Conservation (phyloP, 2,113 vertebrate genomes). For the Noctilio leporinus region DNA sequence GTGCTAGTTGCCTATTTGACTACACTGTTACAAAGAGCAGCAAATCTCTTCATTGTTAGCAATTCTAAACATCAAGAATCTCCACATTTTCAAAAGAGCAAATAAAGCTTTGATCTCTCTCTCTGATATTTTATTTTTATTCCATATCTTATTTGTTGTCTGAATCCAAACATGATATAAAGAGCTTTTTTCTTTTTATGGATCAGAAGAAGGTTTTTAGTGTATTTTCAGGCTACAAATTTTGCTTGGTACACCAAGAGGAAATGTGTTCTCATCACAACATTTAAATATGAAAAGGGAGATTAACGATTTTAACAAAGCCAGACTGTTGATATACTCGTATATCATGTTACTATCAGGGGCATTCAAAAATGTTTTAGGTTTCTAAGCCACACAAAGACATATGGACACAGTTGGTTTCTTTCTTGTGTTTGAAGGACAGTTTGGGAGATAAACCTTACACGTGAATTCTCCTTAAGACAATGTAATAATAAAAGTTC, state of each 20-base stretch:
- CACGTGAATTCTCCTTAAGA: neutral
- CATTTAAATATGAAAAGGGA: constrained; percentile 13
- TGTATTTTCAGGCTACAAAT: neutral
- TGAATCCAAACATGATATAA: neutral
- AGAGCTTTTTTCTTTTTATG: neutral
- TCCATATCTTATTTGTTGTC: neutral
- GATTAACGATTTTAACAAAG: neutral
- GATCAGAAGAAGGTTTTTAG: neutral
- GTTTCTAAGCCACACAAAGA: constrained; percentile 1
- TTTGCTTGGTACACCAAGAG: neutral
- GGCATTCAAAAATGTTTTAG: neutral
- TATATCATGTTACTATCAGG: neutral
- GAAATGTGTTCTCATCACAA: neutral
- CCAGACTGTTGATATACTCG: neutral
- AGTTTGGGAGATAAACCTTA: neutral
- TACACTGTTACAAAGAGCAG: neutral
- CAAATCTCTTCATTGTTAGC: constrained; percentile 17
- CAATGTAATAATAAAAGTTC: neutral
- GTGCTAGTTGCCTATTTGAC: neutral
- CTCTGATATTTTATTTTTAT: constrained; percentile 45
- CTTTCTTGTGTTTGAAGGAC: neutral
- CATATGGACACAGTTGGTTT: neutral
- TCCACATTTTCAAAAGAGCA: constrained; percentile 20
- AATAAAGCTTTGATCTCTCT: constrained; percentile 25
- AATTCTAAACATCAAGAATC: constrained; percentile 6